Evolutionary conservation across 2,888 invertebrate genomes (phyloP).

Genomic region (Eudemis profundana): DNA sequence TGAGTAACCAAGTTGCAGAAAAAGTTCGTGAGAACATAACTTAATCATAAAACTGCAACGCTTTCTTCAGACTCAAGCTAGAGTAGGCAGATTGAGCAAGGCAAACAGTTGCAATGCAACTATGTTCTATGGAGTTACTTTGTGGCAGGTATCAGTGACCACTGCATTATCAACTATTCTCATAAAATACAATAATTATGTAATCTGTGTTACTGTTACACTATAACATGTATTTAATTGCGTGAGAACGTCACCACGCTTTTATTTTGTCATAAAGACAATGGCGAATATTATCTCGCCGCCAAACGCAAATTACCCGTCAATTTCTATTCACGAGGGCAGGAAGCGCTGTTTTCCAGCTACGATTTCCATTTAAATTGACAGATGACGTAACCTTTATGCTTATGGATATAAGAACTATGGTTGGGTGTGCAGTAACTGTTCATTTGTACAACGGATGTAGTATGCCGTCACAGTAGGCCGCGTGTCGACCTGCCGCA

Average conservation of each 20-base stretch:
- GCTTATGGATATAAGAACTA: conserved; percentile 48
- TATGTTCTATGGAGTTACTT: not conserved
- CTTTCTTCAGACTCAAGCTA: conserved; percentile 13
- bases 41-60: conserved; percentile 28
- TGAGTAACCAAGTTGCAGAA: conserved; percentile 34
- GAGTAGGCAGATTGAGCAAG: conserved; percentile 14
- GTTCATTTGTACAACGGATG: conserved; percentile 68
- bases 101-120: not conserved
- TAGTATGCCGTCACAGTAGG: conserved; percentile 70
- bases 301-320: conserved; percentile 41
- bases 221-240: conserved; percentile 10
- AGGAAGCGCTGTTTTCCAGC: conserved; percentile 77
- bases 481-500: conserved; percentile 59
- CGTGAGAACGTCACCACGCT: conserved; percentile 21
- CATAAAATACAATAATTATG: not conserved
- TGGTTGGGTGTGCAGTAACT: conserved; percentile 56
- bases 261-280: conserved; percentile 26
- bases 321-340: conserved; percentile 66
- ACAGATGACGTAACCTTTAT: conserved; percentile 48
- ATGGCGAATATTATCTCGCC: conserved; percentile 39
- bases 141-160: not conserved
- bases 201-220: conserved; percentile 4
- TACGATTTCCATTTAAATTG: conserved; percentile 55
- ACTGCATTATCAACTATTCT: not conserved
- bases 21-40: conserved; percentile 34